Base-by-base conservation (phyloP, 2,113 vertebrate species). In the Colistium nudipinnis region DNA sequence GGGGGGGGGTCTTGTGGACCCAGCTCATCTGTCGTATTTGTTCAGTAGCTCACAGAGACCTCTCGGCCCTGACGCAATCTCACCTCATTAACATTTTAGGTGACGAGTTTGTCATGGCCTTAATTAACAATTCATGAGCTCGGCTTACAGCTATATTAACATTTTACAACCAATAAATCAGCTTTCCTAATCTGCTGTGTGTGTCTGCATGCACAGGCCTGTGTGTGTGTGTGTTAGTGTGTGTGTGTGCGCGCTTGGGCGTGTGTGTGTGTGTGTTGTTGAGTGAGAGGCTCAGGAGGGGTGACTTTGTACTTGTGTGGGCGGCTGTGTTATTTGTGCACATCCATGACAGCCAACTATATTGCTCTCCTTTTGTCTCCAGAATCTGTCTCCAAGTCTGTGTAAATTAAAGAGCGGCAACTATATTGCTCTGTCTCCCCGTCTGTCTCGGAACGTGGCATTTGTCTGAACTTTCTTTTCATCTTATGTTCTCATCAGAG, bases 1-100 rank as follows among this genome's bases (percentile, higher is more conserved):
- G 76, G 45, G 1, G 47, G 62, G 74, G 76, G 62, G 73, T 82
- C 74, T 78, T 57, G 62, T 77, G 79, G 83, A 85, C 87, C 63
- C 48, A 55, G 79, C 75, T 89, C 88, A 84, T 90, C 87, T 71
- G 80, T 84, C 86, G 83, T 87, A 83, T 91, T 88, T 90, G 83
- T 86, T 82, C 81, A 56, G 69, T 64, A 30, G 81, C 83, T 86
- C 84, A 72, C 64, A 79, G 70, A 77, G 83, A 87, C 85, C 81
- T 83, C 83, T 76, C 69, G 53, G 65, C 65, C 73, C 80, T 47
- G 44, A 80, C 63, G 25, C 74, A 76, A 87, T 91, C 86, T 92
- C 85, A 89, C 86, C 91, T 92, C 90, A 92, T 94, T 93, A 93
- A 93, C 92, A 93, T 92, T 93, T 93, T 78, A 91, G 91, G 89